A percentile compares a stretch with the other conserved stretches of the same genome.
phyloP scores from a whole-genome alignment of 2,113 vertebrate species.

The Prionailurus viverrinus region DNA sequence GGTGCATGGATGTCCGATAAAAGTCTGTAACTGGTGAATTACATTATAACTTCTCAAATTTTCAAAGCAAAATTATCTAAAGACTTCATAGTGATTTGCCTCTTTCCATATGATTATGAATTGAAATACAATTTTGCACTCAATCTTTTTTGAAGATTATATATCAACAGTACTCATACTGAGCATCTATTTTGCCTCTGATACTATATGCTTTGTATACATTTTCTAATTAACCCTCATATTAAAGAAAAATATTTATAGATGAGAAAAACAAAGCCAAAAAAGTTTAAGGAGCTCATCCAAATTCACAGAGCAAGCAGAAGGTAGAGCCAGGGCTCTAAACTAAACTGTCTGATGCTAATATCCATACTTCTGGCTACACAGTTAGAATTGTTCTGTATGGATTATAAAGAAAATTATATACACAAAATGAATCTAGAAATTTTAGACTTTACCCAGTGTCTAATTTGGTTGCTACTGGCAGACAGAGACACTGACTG shows the following conservation, averaged over 20 bases:
- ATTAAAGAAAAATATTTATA: constrained; percentile 33
- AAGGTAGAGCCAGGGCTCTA: background rate
- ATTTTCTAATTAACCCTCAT: constrained; percentile 33
- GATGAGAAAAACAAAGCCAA: background rate
- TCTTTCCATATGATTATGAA: constrained; percentile 29
- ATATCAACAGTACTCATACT: background rate
- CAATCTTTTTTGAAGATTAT: constrained; percentile 36
- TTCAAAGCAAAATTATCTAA: background rate
- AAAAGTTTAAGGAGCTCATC: background rate
- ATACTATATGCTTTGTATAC: background rate
- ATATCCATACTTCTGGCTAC: background rate
- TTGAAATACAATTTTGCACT: constrained; percentile 23
- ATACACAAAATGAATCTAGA: background rate
- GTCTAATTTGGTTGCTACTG: background rate
- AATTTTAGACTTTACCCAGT: background rate
- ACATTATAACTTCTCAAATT: background rate
- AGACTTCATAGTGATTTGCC: background rate
- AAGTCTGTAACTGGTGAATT: constrained; percentile 47
- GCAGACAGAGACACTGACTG: background rate
- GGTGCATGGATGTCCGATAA: background rate
- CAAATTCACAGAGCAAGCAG: background rate
- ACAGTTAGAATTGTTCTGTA: background rate
- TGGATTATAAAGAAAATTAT: background rate
- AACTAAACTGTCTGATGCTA: background rate
- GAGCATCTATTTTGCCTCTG: background rate